Evolutionary conservation across 2,888 invertebrate genomes (phyloP).

Genomic region (Cynaeus angustus): DNA sequence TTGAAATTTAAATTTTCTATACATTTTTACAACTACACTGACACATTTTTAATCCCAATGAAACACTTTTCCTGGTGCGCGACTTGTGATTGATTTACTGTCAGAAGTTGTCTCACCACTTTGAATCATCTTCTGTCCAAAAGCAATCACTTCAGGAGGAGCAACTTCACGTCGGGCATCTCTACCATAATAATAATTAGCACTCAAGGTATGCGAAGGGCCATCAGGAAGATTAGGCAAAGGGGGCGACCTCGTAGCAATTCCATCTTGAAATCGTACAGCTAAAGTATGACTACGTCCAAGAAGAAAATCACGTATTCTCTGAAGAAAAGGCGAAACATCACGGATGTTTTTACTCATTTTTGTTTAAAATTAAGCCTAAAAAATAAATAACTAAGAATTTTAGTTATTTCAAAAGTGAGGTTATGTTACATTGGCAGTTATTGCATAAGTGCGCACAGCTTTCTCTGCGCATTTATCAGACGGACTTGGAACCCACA

Average conservation of each 20-base stretch:
- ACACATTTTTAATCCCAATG: constrained; percentile 60
- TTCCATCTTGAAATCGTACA: constrained; percentile 79
- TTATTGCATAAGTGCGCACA: constrained; percentile 43
- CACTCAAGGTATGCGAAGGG: constrained; percentile 83
- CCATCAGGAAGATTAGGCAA: constrained; percentile 88
- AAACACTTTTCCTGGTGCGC: constrained; percentile 61
- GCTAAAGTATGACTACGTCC: constrained; percentile 75
- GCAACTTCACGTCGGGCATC: constrained; percentile 87
- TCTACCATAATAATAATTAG: constrained; percentile 88
- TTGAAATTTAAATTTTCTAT: constrained; percentile 31
- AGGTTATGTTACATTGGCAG: constrained; percentile 33
- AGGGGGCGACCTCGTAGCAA: constrained; percentile 86
- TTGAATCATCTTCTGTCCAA: constrained; percentile 57
- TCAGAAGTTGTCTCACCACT: constrained; percentile 43
- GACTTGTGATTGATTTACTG: constrained; percentile 48
- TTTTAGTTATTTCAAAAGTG: constrained; percentile 7
- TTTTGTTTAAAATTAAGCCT: constrained; percentile 20
- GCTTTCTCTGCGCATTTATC: constrained; percentile 6
- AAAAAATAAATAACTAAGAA: background rate
- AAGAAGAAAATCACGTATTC: constrained; percentile 78
- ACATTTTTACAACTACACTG: constrained; percentile 13
- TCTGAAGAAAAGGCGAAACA: constrained; percentile 78
- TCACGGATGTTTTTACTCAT: constrained; percentile 72
- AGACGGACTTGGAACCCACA: background rate
- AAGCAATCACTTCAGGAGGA: constrained; percentile 78